Evolutionary conservation across 2,888 invertebrate species (phyloP), one percentile per base, ranked within the genome.

Genomic region (Hypomecis atomaria): DNA sequence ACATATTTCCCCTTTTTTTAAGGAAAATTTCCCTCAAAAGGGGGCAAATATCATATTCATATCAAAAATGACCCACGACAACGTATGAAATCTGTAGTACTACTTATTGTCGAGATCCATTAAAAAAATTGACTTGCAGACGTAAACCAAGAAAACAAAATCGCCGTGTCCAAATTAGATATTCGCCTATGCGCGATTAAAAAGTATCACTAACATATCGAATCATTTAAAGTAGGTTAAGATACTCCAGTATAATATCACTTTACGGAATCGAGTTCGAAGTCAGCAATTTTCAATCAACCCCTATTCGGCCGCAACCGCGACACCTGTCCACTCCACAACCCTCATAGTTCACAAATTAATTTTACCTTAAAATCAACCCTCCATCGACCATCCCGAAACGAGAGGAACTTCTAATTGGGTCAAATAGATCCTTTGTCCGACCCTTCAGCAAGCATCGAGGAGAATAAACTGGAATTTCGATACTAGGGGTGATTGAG

Each of bases 371-470:
- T 65, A 58, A 50, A 65, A 65, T 61, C 58, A 62, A 55, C 58
- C 60, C 60, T 60, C 52, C 47, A 60, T 55, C 56, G 56, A 48
- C 38, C 47, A 40, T 47, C 47, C 55, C 13, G 48, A 54, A 60
- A 61, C 47, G 56, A 42, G 48, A 59, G 59, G 64, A 52, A 43
- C 49, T 55, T 74, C 77, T 81, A 81, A 81, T 82, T 81, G 80
- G 81, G 78, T 77, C 78, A 76, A 72, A 76, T 72, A 69, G 66
- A 71, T 69, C 76, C 75, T 75, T 76, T 72, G 71, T 67, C 69
- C 59, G 71, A 70, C 73, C 71, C 75, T 70, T 71, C 69, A 71
- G 64, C 56, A 53, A 70, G 56, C 59, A 59, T 64, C 62, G 58
- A 53, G 47, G 43, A 44, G 58, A 37, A 34, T 57, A 42, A 52